Evolutionary conservation across 53 echinoderm and acorn worm genomes (phyloP).

Genomic region (Echinometra lucunter): DNA sequence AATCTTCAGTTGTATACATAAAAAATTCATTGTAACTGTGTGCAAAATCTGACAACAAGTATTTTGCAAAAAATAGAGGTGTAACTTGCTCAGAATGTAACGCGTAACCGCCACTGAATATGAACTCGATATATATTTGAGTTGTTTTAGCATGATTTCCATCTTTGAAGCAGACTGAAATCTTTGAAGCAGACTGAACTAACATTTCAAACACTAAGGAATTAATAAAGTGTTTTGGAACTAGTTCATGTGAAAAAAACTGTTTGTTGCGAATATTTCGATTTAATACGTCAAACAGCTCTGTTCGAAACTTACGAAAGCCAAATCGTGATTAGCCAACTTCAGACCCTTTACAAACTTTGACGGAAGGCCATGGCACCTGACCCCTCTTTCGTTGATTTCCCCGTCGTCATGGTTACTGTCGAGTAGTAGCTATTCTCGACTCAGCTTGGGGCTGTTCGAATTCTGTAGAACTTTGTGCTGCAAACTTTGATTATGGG

Average conservation of each 20-base stretch:
- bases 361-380: background rate
- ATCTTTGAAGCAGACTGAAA: no score
- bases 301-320: background rate
- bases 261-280: no score
- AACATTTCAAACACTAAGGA: no score
- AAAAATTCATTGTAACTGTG: background rate
- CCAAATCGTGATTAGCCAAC: background rate
- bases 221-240: background rate
- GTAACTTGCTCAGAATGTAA: no score
- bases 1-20: background rate
- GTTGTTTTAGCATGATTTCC: no score
- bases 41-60: background rate
- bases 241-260: no score
- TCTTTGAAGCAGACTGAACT: no score
- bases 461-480: background rate
- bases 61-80: no score
- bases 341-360: background rate
- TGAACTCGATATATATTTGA: no score
- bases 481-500: background rate
- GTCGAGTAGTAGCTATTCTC: background rate
- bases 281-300: background rate
- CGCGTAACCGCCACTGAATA: no score
- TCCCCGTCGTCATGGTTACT: background rate
- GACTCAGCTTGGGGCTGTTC: background rate
- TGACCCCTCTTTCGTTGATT: background rate